Evolutionary conservation across 2,113 vertebrate genomes (phyloP), one percentile per base, ranked within the genome.

Genomic region (Tonatia bakeri): DNA sequence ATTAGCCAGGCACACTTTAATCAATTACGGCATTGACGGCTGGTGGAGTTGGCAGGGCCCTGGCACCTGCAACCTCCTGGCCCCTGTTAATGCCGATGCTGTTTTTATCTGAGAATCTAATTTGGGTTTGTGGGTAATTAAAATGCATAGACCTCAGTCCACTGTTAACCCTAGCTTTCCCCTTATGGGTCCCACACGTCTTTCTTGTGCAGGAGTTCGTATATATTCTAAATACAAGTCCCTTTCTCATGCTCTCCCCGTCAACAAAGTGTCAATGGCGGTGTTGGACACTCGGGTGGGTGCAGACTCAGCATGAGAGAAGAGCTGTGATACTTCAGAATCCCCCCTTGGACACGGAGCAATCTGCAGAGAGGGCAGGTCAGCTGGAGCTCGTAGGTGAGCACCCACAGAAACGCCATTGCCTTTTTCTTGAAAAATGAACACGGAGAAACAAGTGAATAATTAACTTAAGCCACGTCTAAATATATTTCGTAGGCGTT

Each of bases 111-210:
- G n/a, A 26, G 56, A 98, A 97, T 98, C 98, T 97, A 97, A 98
- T 98, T 98, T 98, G 91, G 84, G 72, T 95, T 97, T 98, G 92
- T 95, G 95, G 83, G 96, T 98, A 98, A 98, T 98, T 98, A 98
- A 98, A 98, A 98, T 95, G 96, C 3, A 10, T 64, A 69, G 92
- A 92, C 81, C 90, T 75, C 36, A 54, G 94, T 95, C 91, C 33
- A 94, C 65, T 72, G 94, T 97, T 98, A 98, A 97, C 96, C 97
- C 91, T 82, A 79, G 61, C 17, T 90, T 96, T 97, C 80, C 87
- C 59, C 40, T 82, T 89, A 95, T 50, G 77, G 84, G 94, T 93
- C 94, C 80, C 50, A 69, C 72, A 22, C 93, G 54, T 22, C 54
- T 56, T 91, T 94, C 87, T 89, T 61, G 24, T 65, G 96, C 93